Evolutionary conservation across 2,113 vertebrate genomes (phyloP).

Genomic region (Vulpes vulpes): DNA sequence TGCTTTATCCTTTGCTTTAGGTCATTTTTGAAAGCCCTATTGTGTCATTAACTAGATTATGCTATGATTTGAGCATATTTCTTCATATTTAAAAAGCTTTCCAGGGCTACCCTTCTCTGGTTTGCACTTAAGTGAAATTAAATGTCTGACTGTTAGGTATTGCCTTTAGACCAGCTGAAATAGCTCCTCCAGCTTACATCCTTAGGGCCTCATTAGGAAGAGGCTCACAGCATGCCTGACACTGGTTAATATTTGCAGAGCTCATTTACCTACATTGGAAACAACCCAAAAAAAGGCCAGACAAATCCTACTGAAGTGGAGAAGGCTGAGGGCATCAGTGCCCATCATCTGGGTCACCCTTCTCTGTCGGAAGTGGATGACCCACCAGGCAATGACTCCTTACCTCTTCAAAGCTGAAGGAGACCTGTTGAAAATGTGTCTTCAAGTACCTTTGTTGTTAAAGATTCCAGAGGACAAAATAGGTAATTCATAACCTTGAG

Average conservation of each 20-base stretch:
- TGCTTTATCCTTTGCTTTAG: constrained; percentile 63
- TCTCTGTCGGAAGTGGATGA: constrained; percentile 76
- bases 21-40: constrained; percentile 76
- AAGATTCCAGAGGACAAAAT: constrained; percentile 22
- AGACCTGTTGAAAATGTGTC: constrained; percentile 66
- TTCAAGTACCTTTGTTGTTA: constrained; percentile 53
- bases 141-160: constrained; percentile 86
- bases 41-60: constrained; percentile 77
- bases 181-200: constrained; percentile 87
- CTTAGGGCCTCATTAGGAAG: constrained; percentile 88
- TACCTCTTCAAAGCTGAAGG: constrained; percentile 53
- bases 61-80: constrained; percentile 65
- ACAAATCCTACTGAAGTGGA: constrained; percentile 81
- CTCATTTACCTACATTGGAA: constrained; percentile 92
- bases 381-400: constrained; percentile 73
- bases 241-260: constrained; percentile 88
- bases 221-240: constrained; percentile 88
- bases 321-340: constrained; percentile 81
- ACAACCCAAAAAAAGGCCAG: constrained; percentile 84
- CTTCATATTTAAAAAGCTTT: constrained; percentile 85
- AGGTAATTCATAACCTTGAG: constrained; percentile 42
- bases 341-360: constrained; percentile 82
- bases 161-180: constrained; percentile 86
- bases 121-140: constrained; percentile 89
- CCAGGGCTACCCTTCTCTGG: constrained; percentile 77